These are phyloP conservation scores for Conopomorpha cramerella DNA, from an alignment of 1,140 invertebrate species.

Conservation along the genomic window DNA sequence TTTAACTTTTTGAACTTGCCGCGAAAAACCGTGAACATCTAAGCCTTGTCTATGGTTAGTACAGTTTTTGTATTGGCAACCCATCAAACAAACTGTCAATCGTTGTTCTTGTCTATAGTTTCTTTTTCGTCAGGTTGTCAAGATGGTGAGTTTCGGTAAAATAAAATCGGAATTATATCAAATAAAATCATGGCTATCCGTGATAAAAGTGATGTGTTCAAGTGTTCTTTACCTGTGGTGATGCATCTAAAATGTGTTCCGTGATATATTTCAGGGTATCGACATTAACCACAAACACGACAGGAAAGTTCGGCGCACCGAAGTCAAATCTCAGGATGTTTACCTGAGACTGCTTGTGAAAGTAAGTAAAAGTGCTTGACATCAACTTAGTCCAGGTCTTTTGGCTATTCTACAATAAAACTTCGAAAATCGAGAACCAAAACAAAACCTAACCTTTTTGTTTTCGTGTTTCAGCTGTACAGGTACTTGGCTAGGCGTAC, in stretches of 20 bases:
- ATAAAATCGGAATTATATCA: conserved; percentile 31
- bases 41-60: no score
- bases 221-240: conserved; percentile 18
- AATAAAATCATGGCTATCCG: conserved; percentile 32
- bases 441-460: conserved; percentile 18
- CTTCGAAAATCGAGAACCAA: conserved; percentile 1
- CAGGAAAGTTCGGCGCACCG: conserved; percentile 93
- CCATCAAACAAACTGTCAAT: conserved; percentile 15
- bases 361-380: conserved; percentile 64
- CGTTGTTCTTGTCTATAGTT: conserved; percentile 42
- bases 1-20: no score
- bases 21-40: no score
- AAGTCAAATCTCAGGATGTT: conserved; percentile 96
- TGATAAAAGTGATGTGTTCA: conserved; percentile 21
- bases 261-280: conserved; percentile 85
- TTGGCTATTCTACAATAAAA: no score
- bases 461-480: conserved; percentile 80
- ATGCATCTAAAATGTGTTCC: conserved; percentile 36
- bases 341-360: conserved; percentile 96
- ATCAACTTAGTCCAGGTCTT: background rate
- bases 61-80: no score
- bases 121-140: conserved; percentile 58
- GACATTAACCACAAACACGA: conserved; percentile 99
- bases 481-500: conserved; percentile 95
- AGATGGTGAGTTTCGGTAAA: conserved; percentile 55